A percentile compares a stretch with the other conserved stretches of the same genome.
These are phyloP conservation scores for Vanessa tameamea DNA, from an alignment of 1,140 invertebrate species.

Conservation along the genomic window DNA sequence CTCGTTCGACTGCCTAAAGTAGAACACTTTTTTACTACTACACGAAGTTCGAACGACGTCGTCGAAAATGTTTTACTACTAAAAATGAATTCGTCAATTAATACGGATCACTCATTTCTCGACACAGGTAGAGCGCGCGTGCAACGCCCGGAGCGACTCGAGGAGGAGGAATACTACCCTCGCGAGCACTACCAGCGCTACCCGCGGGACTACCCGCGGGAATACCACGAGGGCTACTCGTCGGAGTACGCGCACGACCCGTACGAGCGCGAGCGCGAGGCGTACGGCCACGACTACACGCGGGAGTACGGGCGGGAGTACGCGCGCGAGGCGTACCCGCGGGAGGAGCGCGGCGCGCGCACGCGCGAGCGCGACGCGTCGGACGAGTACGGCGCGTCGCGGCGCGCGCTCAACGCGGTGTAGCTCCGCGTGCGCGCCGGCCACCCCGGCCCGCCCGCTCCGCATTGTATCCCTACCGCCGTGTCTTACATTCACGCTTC, in stretches of 20 bases:
- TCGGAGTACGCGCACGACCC: constrained; percentile 54
- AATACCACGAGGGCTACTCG: constrained; percentile 59
- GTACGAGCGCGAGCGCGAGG: constrained; percentile 57
- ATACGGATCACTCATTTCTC: background rate
- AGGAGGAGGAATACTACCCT: constrained; percentile 78
- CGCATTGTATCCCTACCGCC: constrained; percentile 33
- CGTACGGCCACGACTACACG: constrained; percentile 67
- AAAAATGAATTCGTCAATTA: background rate
- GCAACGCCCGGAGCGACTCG: constrained; percentile 65
- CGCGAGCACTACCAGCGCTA: constrained; percentile 70
- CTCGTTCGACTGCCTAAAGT: background rate
- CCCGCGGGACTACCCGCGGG: constrained; percentile 64
- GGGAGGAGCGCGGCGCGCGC: constrained; percentile 49
- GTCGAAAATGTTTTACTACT: background rate
- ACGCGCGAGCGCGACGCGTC: constrained; percentile 62
- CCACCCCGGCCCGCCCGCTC: constrained; percentile 18
- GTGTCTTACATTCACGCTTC: constrained; percentile 16
- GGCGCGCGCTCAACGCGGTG: constrained; percentile 76
- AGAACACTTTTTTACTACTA: background rate
- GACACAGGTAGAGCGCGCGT: constrained; percentile 63
- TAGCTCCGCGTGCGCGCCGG: constrained; percentile 41
- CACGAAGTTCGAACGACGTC: background rate
- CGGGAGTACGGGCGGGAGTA: constrained; percentile 61
- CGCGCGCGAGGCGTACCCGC: constrained; percentile 52
- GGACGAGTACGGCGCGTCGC: constrained; percentile 73